Conservation (phyloP, 2,888 invertebrate species). For the Coelopa pilipes region DNA sequence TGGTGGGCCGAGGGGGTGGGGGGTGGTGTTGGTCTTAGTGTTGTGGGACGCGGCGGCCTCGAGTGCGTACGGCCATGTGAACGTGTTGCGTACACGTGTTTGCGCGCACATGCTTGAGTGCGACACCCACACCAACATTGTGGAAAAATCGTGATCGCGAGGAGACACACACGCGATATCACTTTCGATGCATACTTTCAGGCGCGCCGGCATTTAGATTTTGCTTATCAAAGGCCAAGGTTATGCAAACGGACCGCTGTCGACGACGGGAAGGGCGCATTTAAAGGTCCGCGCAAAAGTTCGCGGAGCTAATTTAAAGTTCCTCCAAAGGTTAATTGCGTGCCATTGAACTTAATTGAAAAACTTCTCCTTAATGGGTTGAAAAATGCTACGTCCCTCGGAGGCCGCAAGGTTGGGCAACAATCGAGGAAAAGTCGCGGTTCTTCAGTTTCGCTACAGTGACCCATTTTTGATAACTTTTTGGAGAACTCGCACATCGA, state of each 20-base stretch:
- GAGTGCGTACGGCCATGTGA: neutral
- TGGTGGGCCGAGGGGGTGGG: no score
- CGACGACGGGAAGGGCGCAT: neutral
- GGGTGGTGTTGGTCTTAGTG: no score
- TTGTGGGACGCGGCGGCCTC: no score
- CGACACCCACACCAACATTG: no score
- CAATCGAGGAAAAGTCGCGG: no score
- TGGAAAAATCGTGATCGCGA: neutral
- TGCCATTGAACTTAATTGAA: neutral
- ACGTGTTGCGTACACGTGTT: neutral
- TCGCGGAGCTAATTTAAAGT: neutral
- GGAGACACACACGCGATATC: conserved; percentile 11
- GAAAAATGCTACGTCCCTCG: neutral
- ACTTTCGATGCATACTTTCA: neutral
- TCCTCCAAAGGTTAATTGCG: neutral
- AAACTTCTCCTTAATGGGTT: neutral
- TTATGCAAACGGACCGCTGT: neutral
- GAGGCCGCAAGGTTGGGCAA: no score
- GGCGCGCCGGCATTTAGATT: neutral
- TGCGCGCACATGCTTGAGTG: no score
- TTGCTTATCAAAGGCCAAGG: conserved; percentile 12
- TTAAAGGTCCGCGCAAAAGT: neutral
- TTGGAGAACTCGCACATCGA: neutral
- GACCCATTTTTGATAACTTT: neutral
- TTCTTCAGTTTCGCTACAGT: no score